A percentile compares a stretch with the other conserved stretches of the same genome.
Evolutionary conservation across 2,888 invertebrate genomes (phyloP).

Genomic region (Stenolophus ochropezus): DNA sequence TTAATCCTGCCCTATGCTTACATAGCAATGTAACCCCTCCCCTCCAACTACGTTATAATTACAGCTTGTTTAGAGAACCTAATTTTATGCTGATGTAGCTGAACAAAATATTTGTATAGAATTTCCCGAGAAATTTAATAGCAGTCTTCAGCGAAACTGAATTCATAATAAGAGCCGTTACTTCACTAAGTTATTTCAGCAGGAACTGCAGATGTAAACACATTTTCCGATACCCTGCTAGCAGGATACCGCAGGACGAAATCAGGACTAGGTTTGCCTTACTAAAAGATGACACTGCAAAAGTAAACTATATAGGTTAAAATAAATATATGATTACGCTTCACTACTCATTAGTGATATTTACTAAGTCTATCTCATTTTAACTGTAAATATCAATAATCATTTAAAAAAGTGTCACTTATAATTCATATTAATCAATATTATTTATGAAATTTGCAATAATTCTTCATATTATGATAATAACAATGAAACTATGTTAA

Average conservation of each 20-base stretch:
- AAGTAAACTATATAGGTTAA: no score
- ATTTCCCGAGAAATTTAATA: conserved; percentile 12
- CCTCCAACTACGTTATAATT: background rate
- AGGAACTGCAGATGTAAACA: background rate
- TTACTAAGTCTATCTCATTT: no score
- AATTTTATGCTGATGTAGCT: conserved; percentile 5
- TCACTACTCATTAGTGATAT: no score
- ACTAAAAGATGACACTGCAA: background rate
- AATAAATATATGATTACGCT: no score
- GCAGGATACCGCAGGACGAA: background rate
- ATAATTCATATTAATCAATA: no score
- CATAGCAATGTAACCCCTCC: no score
- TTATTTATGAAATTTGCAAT: no score
- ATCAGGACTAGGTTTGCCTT: background rate
- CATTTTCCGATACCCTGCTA: background rate
- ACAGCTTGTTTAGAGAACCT: background rate
- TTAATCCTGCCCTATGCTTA: no score
- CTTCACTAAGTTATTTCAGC: background rate
- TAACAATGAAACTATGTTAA: no score
- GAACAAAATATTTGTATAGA: conserved; percentile 4
- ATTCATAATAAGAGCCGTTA: conserved; percentile 13
- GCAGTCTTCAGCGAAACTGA: background rate
- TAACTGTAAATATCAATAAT: no score
- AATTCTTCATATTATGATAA: no score
- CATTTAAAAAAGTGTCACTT: no score